Evolutionary conservation across 2,888 invertebrate genomes (phyloP), one percentile per base, ranked within the genome.

Genomic region (Andrena trimmerana): DNA sequence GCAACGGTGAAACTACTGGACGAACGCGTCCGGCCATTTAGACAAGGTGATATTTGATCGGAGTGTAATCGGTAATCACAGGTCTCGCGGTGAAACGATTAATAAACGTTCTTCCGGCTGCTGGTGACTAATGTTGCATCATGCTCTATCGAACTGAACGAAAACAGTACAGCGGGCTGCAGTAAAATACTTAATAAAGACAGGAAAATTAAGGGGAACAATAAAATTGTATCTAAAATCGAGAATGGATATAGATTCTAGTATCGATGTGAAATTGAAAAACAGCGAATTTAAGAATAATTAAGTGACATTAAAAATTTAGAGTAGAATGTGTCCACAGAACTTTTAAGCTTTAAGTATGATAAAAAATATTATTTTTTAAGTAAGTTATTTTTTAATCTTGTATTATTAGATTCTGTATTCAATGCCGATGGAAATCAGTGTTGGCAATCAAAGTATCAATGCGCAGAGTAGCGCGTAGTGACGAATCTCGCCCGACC

Each of bases 1-100:
- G 68, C 59, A 27, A 5, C 3, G 16, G 8, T 29, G 31, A 13
- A 71, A 54, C 24, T 6, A 7, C 13, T 8, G 27, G 1, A 1
- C 10, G 31, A 24, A 31, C 42, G 13, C 7, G 20, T 27, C n/a
- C 48, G 27, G 2, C 29, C 52, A 42, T 63, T 20, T 27, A 10
- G 42, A 8, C 71, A 20, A 71, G 75, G 71, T 69, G 65, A 66
- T 33, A 20, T 48, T 36, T 65, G 73, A 73, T 66, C 59, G 66
- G 48, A 50, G 33, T 73, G 59, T 77, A 73, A 77, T 73, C 77
- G 65, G 60, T 63, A 74, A 78, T 74, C 66, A 48, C 5, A 54
- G 78, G 62, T 54, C 60, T 54, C 8, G 20, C 13, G 42, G 24
- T 29, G n/a, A 62, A 78, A 50, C 36, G 52, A 72, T 78, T 67